Conservation (phyloP, 2,797 vertebrate genomes). For the Anomalospiza imberbis region DNA sequence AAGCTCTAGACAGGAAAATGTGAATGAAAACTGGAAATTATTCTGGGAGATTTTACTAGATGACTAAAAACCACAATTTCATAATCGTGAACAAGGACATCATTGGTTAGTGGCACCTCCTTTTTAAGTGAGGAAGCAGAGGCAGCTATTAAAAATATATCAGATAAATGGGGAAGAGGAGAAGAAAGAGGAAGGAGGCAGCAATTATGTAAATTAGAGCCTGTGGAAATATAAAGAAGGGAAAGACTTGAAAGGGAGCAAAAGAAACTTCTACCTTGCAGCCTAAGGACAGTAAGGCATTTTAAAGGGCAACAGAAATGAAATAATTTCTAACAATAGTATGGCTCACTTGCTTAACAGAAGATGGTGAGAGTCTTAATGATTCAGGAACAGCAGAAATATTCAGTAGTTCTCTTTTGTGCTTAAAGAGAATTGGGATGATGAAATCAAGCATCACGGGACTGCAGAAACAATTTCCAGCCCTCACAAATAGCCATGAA, state of each 20-base stretch:
- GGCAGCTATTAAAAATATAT: background rate
- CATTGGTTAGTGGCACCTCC: background rate
- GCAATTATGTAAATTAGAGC: background rate
- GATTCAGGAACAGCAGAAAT: background rate
- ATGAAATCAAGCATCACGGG: background rate
- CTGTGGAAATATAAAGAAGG: background rate
- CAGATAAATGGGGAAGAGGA: background rate
- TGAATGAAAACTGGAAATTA: background rate
- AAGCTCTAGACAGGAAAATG: background rate
- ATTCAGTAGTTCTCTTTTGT: background rate
- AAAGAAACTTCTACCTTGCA: background rate
- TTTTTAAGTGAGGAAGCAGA: background rate
- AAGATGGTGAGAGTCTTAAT: background rate
- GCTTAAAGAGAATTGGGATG: background rate
- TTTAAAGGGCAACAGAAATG: background rate
- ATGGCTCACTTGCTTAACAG: background rate
- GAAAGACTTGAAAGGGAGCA: background rate
- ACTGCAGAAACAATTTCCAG: background rate
- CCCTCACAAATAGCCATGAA: background rate
- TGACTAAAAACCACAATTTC: background rate
- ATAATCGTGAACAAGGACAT: background rate
- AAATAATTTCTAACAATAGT: background rate
- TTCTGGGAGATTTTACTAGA: background rate
- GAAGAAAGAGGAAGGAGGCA: constrained; percentile 4
- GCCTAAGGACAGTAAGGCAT: background rate